Evolutionary conservation across 1,140 invertebrate genomes (phyloP).

Genomic region (Bombyx mandarina): DNA sequence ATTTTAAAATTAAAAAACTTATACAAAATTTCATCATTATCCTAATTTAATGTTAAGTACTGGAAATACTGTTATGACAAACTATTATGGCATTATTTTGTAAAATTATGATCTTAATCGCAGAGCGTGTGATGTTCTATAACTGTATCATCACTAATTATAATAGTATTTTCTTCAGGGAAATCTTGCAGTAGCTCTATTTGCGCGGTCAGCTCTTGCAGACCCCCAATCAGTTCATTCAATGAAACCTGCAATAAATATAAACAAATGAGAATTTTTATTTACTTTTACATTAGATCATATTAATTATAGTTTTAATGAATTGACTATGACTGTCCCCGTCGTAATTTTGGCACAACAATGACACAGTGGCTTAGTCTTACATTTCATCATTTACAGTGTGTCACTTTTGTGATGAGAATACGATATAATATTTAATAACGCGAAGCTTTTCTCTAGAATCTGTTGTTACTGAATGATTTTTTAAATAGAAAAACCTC

Average conservation of each 20-base stretch:
- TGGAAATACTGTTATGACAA: not conserved
- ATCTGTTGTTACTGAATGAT: no score
- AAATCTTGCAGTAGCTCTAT: constrained; percentile 51
- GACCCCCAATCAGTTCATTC: constrained; percentile 43
- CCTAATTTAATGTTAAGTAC: not conserved
- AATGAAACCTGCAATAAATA: constrained; percentile 31
- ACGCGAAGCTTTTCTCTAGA: no score
- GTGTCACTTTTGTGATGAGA: no score
- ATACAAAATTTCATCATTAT: not conserved
- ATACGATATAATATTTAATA: no score
- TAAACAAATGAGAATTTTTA: constrained; percentile 1
- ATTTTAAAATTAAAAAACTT: not conserved
- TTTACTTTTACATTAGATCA: not conserved
- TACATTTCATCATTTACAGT: no score
- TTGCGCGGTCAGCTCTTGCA: constrained; percentile 53
- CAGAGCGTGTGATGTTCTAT: constrained; percentile 52
- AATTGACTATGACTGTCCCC: no score
- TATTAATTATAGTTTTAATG: not conserved
- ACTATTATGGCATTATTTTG: not conserved
- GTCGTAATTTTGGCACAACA: no score
- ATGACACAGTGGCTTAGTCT: no score
- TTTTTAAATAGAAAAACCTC: no score
- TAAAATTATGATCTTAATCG: constrained; percentile 24
- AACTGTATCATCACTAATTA: constrained; percentile 50
- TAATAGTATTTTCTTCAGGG: constrained; percentile 51